Conservation (phyloP, 1,140 invertebrate genomes). For the Delia radicum region DNA sequence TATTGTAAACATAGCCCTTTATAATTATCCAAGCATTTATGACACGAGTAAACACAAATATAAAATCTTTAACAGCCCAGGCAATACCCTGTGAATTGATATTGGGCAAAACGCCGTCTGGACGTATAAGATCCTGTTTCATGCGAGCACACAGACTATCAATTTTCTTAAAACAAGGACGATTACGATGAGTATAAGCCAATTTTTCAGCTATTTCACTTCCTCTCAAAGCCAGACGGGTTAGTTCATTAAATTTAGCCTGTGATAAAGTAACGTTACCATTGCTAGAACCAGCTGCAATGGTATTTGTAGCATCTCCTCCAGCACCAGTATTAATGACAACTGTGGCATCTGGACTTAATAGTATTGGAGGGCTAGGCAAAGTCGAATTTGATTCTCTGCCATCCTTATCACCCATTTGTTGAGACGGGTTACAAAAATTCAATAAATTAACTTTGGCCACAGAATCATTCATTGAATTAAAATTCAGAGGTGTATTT, state of each 20-base stretch:
- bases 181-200: slow-evolving; percentile 63
- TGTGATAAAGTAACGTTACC: slow-evolving; percentile 26
- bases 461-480: slow-evolving; percentile 29
- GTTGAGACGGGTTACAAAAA: background rate
- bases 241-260: slow-evolving; percentile 40
- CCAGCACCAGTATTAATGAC: slow-evolving; percentile 14
- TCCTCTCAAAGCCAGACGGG: slow-evolving; percentile 43
- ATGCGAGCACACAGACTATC: slow-evolving; percentile 66
- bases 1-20: slow-evolving; percentile 58
- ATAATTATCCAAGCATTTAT: slow-evolving; percentile 67
- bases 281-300: background rate
- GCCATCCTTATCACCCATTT: slow-evolving; percentile 7
- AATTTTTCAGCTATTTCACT: slow-evolving; percentile 62
- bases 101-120: slow-evolving; percentile 64
- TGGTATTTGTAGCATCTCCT: slow-evolving; percentile 22
- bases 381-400: slow-evolving; percentile 19
- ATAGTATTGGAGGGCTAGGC: slow-evolving; percentile 17
- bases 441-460: slow-evolving; percentile 28
- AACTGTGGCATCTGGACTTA: slow-evolving; percentile 4
- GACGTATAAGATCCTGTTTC: slow-evolving; percentile 64
- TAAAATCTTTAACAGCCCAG: slow-evolving; percentile 70
- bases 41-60: slow-evolving; percentile 67
- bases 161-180: slow-evolving; percentile 69
- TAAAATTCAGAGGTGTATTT: slow-evolving; percentile 29
- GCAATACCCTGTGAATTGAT: slow-evolving; percentile 68